Evolutionary conservation across 2,888 invertebrate species (phyloP), one percentile per base, ranked within the genome.

Genomic region (Volucella zonaria): DNA sequence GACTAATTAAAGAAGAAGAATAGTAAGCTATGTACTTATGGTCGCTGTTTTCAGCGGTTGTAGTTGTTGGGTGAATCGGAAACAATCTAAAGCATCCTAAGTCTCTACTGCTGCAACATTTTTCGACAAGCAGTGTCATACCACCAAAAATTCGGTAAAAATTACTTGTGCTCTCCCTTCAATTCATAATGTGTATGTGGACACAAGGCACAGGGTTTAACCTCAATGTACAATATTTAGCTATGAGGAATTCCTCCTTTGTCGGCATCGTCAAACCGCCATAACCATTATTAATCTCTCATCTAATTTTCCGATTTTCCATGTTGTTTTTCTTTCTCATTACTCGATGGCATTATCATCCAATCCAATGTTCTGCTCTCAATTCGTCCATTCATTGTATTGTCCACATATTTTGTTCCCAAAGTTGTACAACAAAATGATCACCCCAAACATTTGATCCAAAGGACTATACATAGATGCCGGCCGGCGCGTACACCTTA

Each of bases 301-400:
- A 83, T 80, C 80, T 83, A 75, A 83, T 83, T 83, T 80, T 68
- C 61, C 64, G 80, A 80, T 75, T 64, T 83, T 66, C 75, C 66
- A 83, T 47, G 70, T 59, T 76, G 76, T 76, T 77, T 71, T 61
- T 52, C 51, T 66, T 70, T 52, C n/a, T 66, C 38, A 31, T 38
- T 67, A 75, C 42, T 79, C 79, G 62, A 59, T 51, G 52, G 82
- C 71, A 83, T 83, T 83, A 83, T 83, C 83, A 80, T 80, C 70
- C 70, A 70, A 80, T 80, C 70, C 70, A 70, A 56, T 82, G 67
- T 74, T 78, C 74, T 74, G 52, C 70, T 79, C 80, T 71, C 56
- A 80, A 80, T 83, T 83, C 58, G 54, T 52, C 45, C 66, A 80
- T 77, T 73, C 66, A 71, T 43, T 42, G 11, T 49, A 71, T 83